A percentile compares a stretch with the other conserved stretches of the same genome.
These are phyloP conservation scores for Pantherophis vulpinus DNA, from an alignment of 2,797 vertebrate genomes.

Conservation along the genomic window DNA sequence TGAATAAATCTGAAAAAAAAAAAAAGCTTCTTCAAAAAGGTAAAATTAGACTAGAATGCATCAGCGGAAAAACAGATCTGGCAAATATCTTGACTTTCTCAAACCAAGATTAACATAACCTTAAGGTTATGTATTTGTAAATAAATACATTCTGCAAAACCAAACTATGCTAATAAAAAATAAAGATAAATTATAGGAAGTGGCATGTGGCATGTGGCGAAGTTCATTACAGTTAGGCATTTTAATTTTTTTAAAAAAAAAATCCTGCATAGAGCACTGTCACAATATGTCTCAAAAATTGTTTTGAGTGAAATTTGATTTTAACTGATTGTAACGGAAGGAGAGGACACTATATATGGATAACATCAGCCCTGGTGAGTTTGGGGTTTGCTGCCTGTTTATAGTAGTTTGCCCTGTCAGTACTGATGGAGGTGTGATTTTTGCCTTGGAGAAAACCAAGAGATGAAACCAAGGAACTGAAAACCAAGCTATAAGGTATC, in stretches of 20 bases:
- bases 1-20: conserved; percentile 67
- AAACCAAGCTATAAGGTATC: background rate
- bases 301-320: background rate
- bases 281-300: background rate
- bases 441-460: background rate
- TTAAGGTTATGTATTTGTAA: conserved; percentile 14
- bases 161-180: background rate
- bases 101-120: conserved; percentile 50
- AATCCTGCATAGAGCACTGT: background rate
- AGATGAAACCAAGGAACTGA: background rate
- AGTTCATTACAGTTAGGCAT: background rate
- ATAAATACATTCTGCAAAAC: background rate
- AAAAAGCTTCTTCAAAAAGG: conserved; percentile 61
- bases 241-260: background rate
- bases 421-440: background rate
- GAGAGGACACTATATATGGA: background rate
- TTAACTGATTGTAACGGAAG: background rate
- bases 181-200: background rate
- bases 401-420: background rate
- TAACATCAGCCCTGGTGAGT: background rate
- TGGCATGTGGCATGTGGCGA: background rate
- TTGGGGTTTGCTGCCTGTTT: background rate
- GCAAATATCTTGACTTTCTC: conserved; percentile 43
- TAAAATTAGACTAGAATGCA: conserved; percentile 67
- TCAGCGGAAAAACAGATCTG: conserved; percentile 57